phyloP scores from a whole-genome alignment of 2,113 vertebrate genomes.

The Corythoichthys intestinalis region DNA sequence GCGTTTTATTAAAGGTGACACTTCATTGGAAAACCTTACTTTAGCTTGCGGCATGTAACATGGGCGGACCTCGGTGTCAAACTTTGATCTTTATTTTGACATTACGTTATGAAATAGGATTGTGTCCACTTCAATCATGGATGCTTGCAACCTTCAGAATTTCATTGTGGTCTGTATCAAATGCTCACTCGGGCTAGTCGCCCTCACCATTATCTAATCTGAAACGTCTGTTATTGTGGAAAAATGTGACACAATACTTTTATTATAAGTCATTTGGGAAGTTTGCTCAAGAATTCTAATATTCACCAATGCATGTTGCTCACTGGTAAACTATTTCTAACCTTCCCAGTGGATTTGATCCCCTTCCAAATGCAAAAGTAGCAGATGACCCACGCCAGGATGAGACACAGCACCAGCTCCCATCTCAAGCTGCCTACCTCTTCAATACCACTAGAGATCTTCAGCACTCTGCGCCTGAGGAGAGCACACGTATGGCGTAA shows the following conservation, averaged over 20 bases:
- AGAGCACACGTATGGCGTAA: constrained; percentile 1
- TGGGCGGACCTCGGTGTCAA: not conserved
- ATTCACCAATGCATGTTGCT: not conserved
- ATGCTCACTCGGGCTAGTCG: not conserved
- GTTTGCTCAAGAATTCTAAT: not conserved
- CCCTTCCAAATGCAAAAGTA: constrained; percentile 64
- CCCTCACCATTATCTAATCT: not conserved
- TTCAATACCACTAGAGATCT: constrained; percentile 55
- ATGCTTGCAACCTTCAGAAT: not conserved
- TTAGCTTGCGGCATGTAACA: not conserved
- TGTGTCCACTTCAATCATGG: not conserved
- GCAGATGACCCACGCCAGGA: constrained; percentile 56
- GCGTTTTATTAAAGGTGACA: no score
- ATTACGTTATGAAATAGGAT: not conserved
- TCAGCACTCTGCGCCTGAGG: constrained; percentile 46
- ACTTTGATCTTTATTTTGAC: not conserved
- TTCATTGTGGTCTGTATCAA: not conserved
- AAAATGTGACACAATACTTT: not conserved
- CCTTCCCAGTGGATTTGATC: constrained; percentile 62
- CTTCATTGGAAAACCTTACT: not conserved
- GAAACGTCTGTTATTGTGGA: not conserved
- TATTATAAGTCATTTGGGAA: not conserved
- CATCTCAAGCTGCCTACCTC: constrained; percentile 52
- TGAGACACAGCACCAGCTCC: constrained; percentile 57
- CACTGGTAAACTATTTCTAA: constrained; percentile 8